phyloP scores from a whole-genome alignment of 2,888 invertebrate genomes.

The Andrena dorsata region DNA sequence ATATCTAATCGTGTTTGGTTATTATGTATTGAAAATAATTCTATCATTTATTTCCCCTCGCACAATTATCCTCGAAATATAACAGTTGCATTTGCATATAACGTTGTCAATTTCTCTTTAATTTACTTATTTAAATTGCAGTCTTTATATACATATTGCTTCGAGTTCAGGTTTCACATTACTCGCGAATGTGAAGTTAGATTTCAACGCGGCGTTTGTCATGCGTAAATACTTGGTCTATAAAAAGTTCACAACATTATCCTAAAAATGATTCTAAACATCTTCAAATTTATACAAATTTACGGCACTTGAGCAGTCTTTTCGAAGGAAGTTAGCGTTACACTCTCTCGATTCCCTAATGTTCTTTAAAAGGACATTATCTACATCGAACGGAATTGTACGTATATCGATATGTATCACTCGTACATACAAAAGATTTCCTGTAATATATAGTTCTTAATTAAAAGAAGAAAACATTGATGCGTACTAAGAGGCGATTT shows the following conservation, averaged over 20 bases:
- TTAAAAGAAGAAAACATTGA: slow-evolving; percentile 1
- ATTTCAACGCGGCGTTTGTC: not conserved
- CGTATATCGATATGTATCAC: slow-evolving; percentile 12
- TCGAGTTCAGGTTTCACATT: slow-evolving; percentile 3
- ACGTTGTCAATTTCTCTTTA: slow-evolving; percentile 10
- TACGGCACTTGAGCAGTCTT: slow-evolving; percentile 45
- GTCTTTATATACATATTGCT: slow-evolving; percentile 33
- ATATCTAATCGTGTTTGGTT: slow-evolving; percentile 22
- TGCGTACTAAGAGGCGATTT: slow-evolving; percentile 1
- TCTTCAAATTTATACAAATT: slow-evolving; percentile 3
- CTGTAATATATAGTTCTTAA: not conserved
- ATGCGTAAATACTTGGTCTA: not conserved
- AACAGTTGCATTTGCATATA: not conserved
- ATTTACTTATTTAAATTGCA: slow-evolving; percentile 20
- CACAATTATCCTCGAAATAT: slow-evolving; percentile 7
- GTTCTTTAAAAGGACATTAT: not conserved
- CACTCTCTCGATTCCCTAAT: slow-evolving; percentile 18
- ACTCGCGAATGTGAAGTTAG: slow-evolving; percentile 12
- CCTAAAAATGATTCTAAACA: slow-evolving; percentile 8
- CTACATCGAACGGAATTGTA: slow-evolving; percentile 6
- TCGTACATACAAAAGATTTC: not conserved
- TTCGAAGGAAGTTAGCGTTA: slow-evolving; percentile 11
- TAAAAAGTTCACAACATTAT: slow-evolving; percentile 8
- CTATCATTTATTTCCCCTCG: slow-evolving; percentile 7
- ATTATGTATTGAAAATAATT: slow-evolving; percentile 24